Conservation (phyloP, 1,140 invertebrate genomes). For the Hormaphis cornu region DNA sequence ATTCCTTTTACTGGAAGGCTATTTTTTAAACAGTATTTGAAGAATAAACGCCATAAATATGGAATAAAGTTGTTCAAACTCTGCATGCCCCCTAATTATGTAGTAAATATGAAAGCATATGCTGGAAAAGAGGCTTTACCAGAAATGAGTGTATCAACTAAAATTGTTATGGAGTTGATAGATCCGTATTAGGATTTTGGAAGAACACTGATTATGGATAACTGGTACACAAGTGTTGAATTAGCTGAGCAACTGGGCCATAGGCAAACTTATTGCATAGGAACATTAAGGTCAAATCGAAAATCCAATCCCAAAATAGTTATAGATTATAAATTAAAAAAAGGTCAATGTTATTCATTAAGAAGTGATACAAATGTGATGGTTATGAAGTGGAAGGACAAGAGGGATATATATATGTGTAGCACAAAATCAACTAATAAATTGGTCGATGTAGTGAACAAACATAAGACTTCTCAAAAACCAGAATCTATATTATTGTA, state of each 20-base stretch:
- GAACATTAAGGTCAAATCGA: constrained; percentile 35
- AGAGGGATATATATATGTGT: constrained; percentile 37
- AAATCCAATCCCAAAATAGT: constrained; percentile 36
- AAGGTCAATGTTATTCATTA: constrained; percentile 27
- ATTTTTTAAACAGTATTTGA: constrained; percentile 42
- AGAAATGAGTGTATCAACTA: background rate
- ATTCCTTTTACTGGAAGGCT: constrained; percentile 41
- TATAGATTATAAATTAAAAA: constrained; percentile 34
- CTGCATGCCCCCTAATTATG: constrained; percentile 38
- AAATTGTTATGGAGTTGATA: background rate
- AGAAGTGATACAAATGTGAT: constrained; percentile 18
- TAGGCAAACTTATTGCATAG: constrained; percentile 34
- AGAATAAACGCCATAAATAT: constrained; percentile 42
- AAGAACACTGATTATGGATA: background rate
- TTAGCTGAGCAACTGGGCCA: constrained; percentile 35
- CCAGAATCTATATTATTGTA: background rate
- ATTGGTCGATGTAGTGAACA: background rate
- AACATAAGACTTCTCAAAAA: constrained; percentile 12
- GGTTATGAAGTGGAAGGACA: constrained; percentile 37
- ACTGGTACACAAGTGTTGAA: constrained; percentile 36
- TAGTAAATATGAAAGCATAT: constrained; percentile 38
- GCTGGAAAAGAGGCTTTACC: background rate
- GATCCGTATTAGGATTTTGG: background rate
- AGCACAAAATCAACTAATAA: constrained; percentile 35
- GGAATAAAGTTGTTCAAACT: constrained; percentile 42